These are phyloP conservation scores for Andrena fulva DNA, from an alignment of 2,888 invertebrate species.

Conservation along the genomic window DNA sequence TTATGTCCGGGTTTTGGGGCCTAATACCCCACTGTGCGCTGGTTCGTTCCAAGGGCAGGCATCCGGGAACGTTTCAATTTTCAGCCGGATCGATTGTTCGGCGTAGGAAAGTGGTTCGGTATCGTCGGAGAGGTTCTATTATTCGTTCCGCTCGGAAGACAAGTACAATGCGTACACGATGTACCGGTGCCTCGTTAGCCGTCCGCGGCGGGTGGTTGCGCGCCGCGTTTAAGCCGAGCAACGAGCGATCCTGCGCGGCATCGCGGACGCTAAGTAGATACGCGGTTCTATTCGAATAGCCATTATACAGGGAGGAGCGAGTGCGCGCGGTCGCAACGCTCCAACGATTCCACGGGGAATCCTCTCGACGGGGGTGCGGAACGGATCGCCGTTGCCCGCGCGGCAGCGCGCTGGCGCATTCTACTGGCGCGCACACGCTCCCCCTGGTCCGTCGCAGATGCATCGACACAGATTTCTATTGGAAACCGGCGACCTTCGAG, in stretches of 20 bases:
- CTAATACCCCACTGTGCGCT: too few relatives aligned
- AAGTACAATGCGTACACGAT: slow-evolving; percentile 58
- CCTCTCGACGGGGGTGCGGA: slow-evolving; percentile 59
- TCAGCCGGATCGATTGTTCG: slow-evolving; percentile 29
- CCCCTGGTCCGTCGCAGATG: slow-evolving; percentile 1
- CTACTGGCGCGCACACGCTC: background rate
- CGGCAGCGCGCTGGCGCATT: background rate
- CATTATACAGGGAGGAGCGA: slow-evolving; percentile 42
- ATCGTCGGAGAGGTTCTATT: slow-evolving; percentile 40
- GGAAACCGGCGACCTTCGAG: background rate
- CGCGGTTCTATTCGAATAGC: slow-evolving; percentile 55
- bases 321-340: slow-evolving; percentile 48
- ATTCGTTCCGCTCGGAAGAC: slow-evolving; percentile 56
- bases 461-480: background rate
- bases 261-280: slow-evolving; percentile 66
- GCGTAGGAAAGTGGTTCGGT: slow-evolving; percentile 3
- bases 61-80: slow-evolving; percentile 35
- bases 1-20: too few relatives aligned
- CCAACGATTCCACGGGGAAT: slow-evolving; percentile 52
- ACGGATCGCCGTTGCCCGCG: slow-evolving; percentile 8
- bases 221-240: slow-evolving; percentile 59
- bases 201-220: slow-evolving; percentile 64
- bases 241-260: slow-evolving; percentile 62
- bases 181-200: slow-evolving; percentile 58
- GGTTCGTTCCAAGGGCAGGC: background rate